phyloP scores from a whole-genome alignment of 2,113 vertebrate genomes.

The Xiphias gladius region DNA sequence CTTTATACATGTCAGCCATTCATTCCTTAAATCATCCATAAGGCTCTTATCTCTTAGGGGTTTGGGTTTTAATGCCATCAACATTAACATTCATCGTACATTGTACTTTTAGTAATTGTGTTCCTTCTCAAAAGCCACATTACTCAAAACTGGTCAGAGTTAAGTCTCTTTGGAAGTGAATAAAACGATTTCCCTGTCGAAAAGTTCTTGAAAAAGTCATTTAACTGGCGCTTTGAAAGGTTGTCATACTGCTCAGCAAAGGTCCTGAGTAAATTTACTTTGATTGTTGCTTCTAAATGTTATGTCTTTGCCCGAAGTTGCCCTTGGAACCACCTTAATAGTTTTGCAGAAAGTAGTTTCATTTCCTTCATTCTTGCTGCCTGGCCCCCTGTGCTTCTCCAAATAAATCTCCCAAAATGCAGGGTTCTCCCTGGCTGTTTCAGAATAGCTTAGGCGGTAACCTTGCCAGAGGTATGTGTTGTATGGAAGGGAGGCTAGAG shows the following conservation, averaged over 20 bases:
- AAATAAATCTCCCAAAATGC: slow-evolving; percentile 15
- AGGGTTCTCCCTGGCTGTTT: slow-evolving; percentile 5
- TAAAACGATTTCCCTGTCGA: not conserved
- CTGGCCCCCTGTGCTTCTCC: too few species aligned
- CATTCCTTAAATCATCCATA: not conserved
- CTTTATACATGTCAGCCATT: not conserved
- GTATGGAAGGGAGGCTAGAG: not conserved
- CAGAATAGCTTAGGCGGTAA: not conserved
- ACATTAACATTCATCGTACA: slow-evolving; percentile 10
- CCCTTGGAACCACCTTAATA: slow-evolving; percentile 27
- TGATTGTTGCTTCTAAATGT: not conserved
- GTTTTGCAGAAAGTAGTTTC: slow-evolving; percentile 5
- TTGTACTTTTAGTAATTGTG: not conserved
- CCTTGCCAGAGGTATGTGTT: slow-evolving; percentile 32
- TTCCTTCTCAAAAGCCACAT: not conserved
- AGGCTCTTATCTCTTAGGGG: not conserved
- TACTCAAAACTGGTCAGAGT: not conserved
- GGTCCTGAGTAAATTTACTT: not conserved
- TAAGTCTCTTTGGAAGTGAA: not conserved
- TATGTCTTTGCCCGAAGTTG: not conserved
- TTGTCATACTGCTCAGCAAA: not conserved
- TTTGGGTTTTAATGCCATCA: not conserved
- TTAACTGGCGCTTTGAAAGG: slow-evolving; percentile 1
- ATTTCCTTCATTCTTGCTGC: not conserved
- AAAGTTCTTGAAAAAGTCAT: slow-evolving; percentile 7